Conservation (phyloP, 1,140 invertebrate genomes). For the Galleria mellonella region DNA sequence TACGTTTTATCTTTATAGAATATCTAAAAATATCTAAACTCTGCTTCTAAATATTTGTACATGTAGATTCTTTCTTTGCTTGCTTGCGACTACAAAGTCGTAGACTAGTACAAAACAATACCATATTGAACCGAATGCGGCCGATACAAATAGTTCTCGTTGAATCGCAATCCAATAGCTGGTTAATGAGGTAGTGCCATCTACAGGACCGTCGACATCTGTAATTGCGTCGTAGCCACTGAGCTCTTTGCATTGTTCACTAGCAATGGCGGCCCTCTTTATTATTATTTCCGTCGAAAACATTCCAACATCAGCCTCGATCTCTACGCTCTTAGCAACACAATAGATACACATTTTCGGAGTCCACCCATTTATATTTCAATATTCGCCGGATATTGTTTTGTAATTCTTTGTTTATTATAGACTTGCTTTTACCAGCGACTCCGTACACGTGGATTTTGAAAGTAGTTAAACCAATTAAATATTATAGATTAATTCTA, state of each 20-base stretch:
- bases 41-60: too few relatives aligned
- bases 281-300: conserved; percentile 41
- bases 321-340: conserved; percentile 11
- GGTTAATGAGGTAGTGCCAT: conserved; percentile 13
- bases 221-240: conserved; percentile 37
- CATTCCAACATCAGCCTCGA: conserved; percentile 18
- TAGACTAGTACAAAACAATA: too few relatives aligned
- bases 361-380: conserved; percentile 29
- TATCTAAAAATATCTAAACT: too few relatives aligned
- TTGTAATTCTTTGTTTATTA: conserved; percentile 2
- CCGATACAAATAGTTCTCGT: too few relatives aligned
- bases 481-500: too few relatives aligned
- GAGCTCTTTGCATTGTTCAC: conserved; percentile 37
- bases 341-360: conserved; percentile 38
- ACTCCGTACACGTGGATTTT: too few relatives aligned
- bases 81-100: too few relatives aligned
- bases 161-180: background rate
- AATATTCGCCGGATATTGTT: conserved; percentile 21
- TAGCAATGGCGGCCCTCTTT: conserved; percentile 26
- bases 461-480: too few relatives aligned
- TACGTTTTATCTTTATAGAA: too few relatives aligned
- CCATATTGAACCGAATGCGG: too few relatives aligned
- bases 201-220: conserved; percentile 16
- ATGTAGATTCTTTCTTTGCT: too few relatives aligned
- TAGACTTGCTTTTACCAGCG: too few relatives aligned